Percentiles rank a stretch among this genome's conserved stretches.
Evolutionary conservation across 2,113 vertebrate species (phyloP).

Genomic region (Aphyosemion australe): DNA sequence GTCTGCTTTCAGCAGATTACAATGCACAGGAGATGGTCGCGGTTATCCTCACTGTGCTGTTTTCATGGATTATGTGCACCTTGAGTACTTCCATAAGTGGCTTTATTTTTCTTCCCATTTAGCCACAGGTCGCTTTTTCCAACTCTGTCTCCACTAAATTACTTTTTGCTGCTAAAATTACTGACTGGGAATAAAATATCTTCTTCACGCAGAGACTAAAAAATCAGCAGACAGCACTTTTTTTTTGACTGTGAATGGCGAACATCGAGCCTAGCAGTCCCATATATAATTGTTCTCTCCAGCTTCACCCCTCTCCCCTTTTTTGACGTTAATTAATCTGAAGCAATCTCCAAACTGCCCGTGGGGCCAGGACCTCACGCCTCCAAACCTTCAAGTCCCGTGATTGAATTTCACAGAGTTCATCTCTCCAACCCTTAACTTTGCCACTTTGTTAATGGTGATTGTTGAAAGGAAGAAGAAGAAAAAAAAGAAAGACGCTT

Average conservation of each 20-base stretch:
- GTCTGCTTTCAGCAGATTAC: constrained; percentile 48
- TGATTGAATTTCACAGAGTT: constrained; percentile 69
- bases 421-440: constrained; percentile 57
- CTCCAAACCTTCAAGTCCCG: constrained; percentile 61
- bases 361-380: constrained; percentile 55
- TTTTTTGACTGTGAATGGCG: constrained; percentile 27
- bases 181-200: constrained; percentile 55
- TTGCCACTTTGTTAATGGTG: constrained; percentile 57
- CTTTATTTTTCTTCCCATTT: constrained; percentile 70
- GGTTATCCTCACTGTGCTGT: constrained; percentile 6
- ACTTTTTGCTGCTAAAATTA: constrained; percentile 58
- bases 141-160: constrained; percentile 59
- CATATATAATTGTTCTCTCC: constrained; percentile 60
- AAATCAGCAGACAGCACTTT: constrained; percentile 39
- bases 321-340: constrained; percentile 72
- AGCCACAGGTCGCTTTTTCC: constrained; percentile 55
- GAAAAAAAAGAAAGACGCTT: constrained; percentile 16
- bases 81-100: constrained; percentile 63
- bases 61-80: constrained; percentile 43
- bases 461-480: constrained; percentile 21
- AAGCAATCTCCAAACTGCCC: constrained; percentile 63
- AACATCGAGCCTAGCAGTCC: constrained; percentile 48
- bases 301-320: constrained; percentile 45
- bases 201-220: constrained; percentile 27
- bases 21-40: constrained; percentile 32